Percentiles rank a stretch among this genome's conserved stretches.
Conservation (phyloP, 1,140 invertebrate species). For the Bombus sylvicola region DNA sequence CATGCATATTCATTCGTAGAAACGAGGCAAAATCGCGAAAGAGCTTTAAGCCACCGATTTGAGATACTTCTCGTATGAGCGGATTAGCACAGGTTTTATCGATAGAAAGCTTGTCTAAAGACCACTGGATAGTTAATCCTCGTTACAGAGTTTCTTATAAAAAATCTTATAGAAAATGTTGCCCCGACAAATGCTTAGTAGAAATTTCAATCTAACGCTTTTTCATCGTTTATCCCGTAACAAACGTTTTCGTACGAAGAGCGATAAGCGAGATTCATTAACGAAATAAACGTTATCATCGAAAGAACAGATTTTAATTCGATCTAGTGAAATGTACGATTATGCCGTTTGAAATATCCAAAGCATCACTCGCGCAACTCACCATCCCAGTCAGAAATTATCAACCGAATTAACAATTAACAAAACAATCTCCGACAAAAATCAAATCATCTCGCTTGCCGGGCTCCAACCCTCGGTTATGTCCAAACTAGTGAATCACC, state of each 20-base stretch:
- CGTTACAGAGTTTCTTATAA: neutral
- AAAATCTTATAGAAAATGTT: neutral
- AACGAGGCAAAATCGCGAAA: conserved; percentile 9
- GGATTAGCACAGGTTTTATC: neutral
- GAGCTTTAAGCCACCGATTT: neutral
- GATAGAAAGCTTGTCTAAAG: neutral
- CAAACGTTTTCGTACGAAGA: no score
- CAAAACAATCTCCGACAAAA: neutral
- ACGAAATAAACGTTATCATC: no score
- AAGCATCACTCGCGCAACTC: no score
- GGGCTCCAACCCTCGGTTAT: no score
- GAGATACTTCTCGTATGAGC: neutral
- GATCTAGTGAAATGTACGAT: no score
- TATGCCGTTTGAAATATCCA: no score
- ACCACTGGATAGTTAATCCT: neutral
- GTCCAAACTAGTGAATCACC: neutral
- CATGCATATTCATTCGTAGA: conserved; percentile 20
- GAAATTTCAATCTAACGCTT: no score
- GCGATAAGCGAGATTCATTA: no score
- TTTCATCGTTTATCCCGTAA: no score
- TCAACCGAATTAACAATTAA: neutral
- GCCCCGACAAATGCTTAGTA: neutral
- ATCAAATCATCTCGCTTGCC: neutral
- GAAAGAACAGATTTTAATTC: no score
- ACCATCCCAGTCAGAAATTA: neutral